A percentile compares a stretch with the other conserved stretches of the same genome.
These are phyloP conservation scores for Gymnothorax reevesii DNA, from an alignment of 2,797 vertebrate genomes.

Conservation along the genomic window DNA sequence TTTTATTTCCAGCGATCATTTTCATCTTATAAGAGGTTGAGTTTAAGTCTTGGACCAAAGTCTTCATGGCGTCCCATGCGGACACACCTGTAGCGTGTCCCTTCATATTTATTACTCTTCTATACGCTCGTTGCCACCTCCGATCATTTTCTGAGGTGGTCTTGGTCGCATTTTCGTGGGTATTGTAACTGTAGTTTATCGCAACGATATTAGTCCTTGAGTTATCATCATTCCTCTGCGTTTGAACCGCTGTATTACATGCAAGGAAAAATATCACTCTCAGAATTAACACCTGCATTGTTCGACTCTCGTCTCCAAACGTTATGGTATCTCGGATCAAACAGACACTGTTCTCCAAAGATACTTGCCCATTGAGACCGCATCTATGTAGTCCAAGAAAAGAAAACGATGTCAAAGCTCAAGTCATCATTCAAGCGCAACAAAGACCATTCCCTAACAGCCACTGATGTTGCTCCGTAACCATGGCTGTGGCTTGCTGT, in stretches of 20 bases:
- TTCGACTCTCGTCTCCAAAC: constrained; percentile 50
- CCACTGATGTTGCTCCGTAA: constrained; percentile 10
- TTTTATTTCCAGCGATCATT: constrained; percentile 47
- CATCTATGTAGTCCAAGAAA: constrained; percentile 35
- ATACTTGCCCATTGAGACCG: constrained; percentile 50
- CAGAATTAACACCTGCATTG: constrained; percentile 68
- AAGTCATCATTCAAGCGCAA: constrained; percentile 45
- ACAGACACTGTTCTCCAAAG: constrained; percentile 24
- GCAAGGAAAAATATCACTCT: constrained; percentile 62
- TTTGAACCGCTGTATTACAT: constrained; percentile 55
- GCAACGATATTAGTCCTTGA: constrained; percentile 44
- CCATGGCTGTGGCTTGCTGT: not conserved
- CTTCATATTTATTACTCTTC: not conserved
- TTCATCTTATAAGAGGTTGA: constrained; percentile 57
- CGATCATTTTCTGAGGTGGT: not conserved
- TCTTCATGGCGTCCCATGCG: constrained; percentile 36
- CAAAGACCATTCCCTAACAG: constrained; percentile 10
- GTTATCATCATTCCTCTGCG: constrained; percentile 53
- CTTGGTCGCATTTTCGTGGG: not conserved
- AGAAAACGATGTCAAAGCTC: constrained; percentile 42
- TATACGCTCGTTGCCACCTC: constrained; percentile 1
- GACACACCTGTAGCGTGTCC: constrained; percentile 71
- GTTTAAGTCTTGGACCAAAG: constrained; percentile 46
- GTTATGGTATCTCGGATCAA: constrained; percentile 22
- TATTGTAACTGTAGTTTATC: constrained; percentile 37